Conservation (phyloP, 1,140 invertebrate genomes). For the Drosophila tropicalis region DNA sequence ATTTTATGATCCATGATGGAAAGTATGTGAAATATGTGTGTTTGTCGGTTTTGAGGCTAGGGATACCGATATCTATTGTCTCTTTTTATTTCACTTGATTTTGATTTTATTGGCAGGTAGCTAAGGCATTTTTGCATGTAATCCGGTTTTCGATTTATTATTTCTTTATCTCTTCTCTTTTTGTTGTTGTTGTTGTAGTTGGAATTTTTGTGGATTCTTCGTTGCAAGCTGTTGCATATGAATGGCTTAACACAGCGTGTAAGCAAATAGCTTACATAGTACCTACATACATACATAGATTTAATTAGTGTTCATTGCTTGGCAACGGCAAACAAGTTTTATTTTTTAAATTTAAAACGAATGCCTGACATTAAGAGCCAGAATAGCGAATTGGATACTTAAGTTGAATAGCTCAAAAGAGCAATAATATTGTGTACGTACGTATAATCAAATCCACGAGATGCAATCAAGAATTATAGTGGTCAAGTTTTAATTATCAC, state of each 20-base stretch:
- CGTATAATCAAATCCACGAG: neutral
- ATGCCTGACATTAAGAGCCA: neutral
- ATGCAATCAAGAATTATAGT: slow-evolving; percentile 9
- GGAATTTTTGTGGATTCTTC: slow-evolving; percentile 9
- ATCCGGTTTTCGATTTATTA: slow-evolving; percentile 34
- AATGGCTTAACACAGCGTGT: slow-evolving; percentile 5
- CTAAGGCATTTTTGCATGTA: slow-evolving; percentile 58
- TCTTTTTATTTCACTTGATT: slow-evolving; percentile 38
- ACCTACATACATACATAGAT: slow-evolving; percentile 14
- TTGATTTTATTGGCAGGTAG: slow-evolving; percentile 31
- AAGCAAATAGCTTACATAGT: slow-evolving; percentile 41
- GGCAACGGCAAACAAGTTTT: neutral
- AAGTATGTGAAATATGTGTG: neutral
- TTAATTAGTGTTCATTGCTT: slow-evolving; percentile 21
- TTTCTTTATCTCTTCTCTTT: neutral
- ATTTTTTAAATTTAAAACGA: neutral
- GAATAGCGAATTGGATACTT: neutral
- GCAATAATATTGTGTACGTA: neutral
- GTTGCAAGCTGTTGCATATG: slow-evolving; percentile 18
- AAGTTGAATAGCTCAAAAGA: no score
- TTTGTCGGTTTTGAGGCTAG: slow-evolving; percentile 20
- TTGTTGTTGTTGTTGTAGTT: neutral
- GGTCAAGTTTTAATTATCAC: neutral
- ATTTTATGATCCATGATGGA: slow-evolving; percentile 54
- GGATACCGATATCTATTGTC: no score